Percentiles rank a stretch among this genome's conserved stretches.
These are phyloP conservation scores for Lapara coniferarum DNA, from an alignment of 2,888 invertebrate genomes.

Conservation along the genomic window DNA sequence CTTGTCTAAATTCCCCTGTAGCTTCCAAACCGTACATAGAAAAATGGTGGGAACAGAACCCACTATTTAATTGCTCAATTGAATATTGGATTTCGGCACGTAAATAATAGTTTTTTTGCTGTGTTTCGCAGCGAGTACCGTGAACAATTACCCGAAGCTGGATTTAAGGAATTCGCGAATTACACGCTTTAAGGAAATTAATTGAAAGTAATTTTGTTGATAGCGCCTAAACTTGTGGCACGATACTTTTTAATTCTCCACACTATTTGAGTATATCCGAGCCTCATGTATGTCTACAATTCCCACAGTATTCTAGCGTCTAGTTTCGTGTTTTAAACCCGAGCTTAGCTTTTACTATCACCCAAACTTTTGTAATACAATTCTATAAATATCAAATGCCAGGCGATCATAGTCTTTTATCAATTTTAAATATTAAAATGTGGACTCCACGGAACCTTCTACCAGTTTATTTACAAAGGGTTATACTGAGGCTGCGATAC, in stretches of 20 bases:
- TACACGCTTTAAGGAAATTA: constrained; percentile 5
- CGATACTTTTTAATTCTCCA: background rate
- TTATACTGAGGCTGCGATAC: no score
- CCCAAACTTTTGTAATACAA: no score
- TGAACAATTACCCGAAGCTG: constrained; percentile 9
- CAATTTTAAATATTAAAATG: no score
- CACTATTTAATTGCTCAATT: background rate
- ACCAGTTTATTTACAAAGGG: no score
- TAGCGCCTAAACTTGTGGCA: background rate
- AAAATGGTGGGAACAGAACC: background rate
- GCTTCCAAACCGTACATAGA: no score
- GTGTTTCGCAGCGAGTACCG: background rate
- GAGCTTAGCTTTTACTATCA: no score
- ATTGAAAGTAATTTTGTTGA: background rate
- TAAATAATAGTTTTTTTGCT: constrained; percentile 9
- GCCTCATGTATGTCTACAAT: background rate
- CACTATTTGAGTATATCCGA: background rate
- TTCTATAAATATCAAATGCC: no score
- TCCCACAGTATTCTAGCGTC: background rate
- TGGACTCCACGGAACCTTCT: no score
- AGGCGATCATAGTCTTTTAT: no score
- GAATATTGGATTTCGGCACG: background rate
- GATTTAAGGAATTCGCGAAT: constrained; percentile 4
- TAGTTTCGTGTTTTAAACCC: background rate
- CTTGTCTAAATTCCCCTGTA: no score